Base-by-base conservation (phyloP, 2,797 vertebrate genomes). In the Holocentrus rufus region DNA sequence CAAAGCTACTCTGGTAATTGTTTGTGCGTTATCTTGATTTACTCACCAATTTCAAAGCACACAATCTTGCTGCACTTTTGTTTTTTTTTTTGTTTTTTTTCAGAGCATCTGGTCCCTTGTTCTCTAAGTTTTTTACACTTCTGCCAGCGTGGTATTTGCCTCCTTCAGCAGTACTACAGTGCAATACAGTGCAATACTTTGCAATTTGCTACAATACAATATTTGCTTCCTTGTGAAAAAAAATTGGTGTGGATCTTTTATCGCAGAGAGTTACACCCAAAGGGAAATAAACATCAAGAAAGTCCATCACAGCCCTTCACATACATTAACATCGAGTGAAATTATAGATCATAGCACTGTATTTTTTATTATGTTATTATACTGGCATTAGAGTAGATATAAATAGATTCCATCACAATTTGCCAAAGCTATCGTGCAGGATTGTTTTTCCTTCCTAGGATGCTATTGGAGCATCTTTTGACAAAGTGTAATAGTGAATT, bases 21-120 rank as follows among this genome's bases (percentile, higher is more conserved):
- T 64, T 64, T 56, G 47, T 39, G 31, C 5, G 62, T 70, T 72
- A 71, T 59, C 65, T 72, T 76, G 54, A 87, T 84, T 80, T 80
- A 69, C 55, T 22, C 61, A 62, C 49, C 62, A 18, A 64, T 77
- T 72, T 67, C 22, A 63, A 53, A 63, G 59, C 22, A 10, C 23
- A 5, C 17, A 0, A 56, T 25, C 2, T 49, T 17, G 14, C 42
- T 22, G 6, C 20, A 18, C 7, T 17, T 56, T 9, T 59, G 30
- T 31, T 31, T 31, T 31, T 31, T 15, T 63, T 69, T 65, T 20
- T 25, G 30, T 15, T 63, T 69, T 65, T 20, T 25, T 46, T 1
- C 36, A 65, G 22, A 59, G 47, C 10, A 8, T 47, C 56, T 42
- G 25, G 44, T 25, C 20, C 65, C 15, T 49, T 8, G 5, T 70